Conservation (phyloP, 2,113 vertebrate species). For the Podiceps cristatus region DNA sequence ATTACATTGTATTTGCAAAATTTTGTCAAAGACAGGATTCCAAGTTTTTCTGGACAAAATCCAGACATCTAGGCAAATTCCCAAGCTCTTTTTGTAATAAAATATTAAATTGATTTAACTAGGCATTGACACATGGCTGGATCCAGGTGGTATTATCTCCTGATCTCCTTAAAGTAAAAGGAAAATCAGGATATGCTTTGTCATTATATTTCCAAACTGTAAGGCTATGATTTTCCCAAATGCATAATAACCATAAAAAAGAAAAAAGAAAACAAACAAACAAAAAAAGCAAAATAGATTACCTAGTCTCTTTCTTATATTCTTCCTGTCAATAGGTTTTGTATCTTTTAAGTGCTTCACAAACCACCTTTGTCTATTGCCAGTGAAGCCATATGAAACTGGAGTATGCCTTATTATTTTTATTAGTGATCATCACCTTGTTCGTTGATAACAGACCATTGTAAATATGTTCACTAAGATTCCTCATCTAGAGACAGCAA, state of each 20-base stretch:
- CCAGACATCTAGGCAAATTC: background rate
- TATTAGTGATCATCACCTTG: background rate
- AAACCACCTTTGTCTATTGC: rapidly evolving
- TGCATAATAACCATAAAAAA: background rate
- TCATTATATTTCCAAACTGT: background rate
- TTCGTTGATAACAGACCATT: background rate
- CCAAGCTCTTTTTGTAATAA: background rate
- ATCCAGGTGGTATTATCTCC: rapidly evolving
- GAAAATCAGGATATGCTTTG: background rate
- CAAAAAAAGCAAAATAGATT: background rate
- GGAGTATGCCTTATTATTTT: rapidly evolving
- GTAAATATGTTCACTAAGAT: background rate
- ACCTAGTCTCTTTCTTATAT: background rate
- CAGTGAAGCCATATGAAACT: background rate
- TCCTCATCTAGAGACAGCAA: background rate
- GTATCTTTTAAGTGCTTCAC: background rate
- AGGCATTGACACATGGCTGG: background rate
- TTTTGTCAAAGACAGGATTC: background rate
- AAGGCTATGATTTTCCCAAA: background rate
- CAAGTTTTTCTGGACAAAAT: background rate
- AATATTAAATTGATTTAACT: background rate
- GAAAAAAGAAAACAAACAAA: background rate
- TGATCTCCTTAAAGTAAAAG: background rate
- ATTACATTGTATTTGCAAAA: background rate
- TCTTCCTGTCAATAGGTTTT: background rate